Percentiles rank a stretch among this genome's conserved stretches.
Conservation (phyloP, 2,797 vertebrate species). For the Spinus pinus region DNA sequence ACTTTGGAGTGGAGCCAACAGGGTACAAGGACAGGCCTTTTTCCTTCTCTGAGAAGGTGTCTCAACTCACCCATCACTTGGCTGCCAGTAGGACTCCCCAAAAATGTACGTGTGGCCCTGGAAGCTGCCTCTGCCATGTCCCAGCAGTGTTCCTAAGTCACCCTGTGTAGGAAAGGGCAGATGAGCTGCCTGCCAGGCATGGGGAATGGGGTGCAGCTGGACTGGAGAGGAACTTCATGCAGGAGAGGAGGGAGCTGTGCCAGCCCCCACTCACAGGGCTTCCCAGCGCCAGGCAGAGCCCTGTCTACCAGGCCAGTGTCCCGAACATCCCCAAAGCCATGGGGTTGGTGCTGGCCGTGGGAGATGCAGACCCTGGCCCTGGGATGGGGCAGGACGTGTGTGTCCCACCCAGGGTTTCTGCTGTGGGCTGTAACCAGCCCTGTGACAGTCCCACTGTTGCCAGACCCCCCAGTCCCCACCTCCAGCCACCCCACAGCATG, state of each 20-base stretch:
- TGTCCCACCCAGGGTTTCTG: not conserved
- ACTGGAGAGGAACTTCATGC: rapidly evolving
- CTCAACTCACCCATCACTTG: not conserved
- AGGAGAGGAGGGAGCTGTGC: not conserved
- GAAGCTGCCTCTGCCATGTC: not conserved
- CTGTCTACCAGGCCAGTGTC: not conserved
- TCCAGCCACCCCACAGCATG: not conserved
- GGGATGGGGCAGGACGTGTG: not conserved
- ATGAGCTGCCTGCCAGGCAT: not conserved
- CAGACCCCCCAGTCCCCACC: not conserved
- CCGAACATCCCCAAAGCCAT: not conserved
- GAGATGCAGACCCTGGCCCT: not conserved
- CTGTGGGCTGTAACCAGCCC: not conserved
- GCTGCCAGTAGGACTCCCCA: not conserved
- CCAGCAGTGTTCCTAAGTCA: not conserved
- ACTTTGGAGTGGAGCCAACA: not conserved
- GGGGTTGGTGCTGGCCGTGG: rapidly evolving
- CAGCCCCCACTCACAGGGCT: not conserved
- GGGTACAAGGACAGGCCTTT: not conserved
- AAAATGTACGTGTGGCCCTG: rapidly evolving
- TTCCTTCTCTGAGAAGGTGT: not conserved
- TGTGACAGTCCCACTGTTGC: not conserved
- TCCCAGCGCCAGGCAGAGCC: not conserved
- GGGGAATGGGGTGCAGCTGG: rapidly evolving
- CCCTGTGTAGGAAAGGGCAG: not conserved